Conservation (phyloP, 2,797 vertebrate genomes). For the Ptychobarbus kaznakovi region DNA sequence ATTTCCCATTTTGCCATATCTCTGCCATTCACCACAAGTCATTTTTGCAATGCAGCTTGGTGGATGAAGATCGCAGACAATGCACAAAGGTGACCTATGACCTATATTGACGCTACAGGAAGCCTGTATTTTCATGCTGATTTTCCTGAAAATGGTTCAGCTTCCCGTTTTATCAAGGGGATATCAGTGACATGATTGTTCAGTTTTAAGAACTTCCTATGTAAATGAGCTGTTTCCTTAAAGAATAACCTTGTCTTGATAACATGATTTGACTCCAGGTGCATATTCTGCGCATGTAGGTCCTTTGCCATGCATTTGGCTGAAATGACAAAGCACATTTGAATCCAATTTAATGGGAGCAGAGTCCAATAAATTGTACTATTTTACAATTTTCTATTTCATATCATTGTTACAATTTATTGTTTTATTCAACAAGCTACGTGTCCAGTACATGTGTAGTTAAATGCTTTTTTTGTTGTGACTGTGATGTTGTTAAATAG, state of each 20-base stretch:
- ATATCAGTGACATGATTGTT: constrained; percentile 42
- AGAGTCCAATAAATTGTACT: too few relatives aligned
- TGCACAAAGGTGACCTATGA: constrained; percentile 40
- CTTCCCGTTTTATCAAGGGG: constrained; percentile 39
- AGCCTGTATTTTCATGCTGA: constrained; percentile 37
- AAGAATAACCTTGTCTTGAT: constrained; percentile 10
- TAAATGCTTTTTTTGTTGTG: too few relatives aligned
- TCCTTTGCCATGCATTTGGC: background rate
- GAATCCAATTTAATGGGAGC: background rate
- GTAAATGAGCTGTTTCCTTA: constrained; percentile 2
- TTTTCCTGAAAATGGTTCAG: constrained; percentile 47
- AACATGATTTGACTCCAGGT: background rate
- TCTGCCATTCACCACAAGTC: constrained; percentile 22
- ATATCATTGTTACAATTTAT: background rate
- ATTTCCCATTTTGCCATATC: constrained; percentile 40
- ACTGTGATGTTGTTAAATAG: too few relatives aligned
- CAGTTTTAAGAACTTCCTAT: constrained; percentile 27
- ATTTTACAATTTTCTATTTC: background rate
- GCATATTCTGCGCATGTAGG: background rate
- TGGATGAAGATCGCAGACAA: constrained; percentile 35
- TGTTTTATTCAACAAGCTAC: background rate
- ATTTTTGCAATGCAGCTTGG: constrained; percentile 25
- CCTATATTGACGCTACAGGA: constrained; percentile 35
- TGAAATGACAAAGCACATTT: background rate
- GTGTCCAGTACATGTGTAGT: background rate